Conservation (phyloP, 1,140 invertebrate genomes). For the Cotesia glomerata region DNA sequence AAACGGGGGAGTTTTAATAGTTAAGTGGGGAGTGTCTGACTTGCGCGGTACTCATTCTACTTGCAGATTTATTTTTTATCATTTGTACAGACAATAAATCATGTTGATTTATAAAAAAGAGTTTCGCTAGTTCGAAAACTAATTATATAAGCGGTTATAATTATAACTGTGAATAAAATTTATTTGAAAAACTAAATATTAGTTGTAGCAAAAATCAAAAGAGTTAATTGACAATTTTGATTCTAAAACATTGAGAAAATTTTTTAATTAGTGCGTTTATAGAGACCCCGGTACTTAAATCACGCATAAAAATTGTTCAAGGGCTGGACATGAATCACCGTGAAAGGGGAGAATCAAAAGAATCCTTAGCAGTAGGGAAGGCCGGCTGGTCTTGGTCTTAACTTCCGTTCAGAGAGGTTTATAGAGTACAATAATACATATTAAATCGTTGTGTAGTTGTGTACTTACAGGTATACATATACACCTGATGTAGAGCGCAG, state of each 20-base stretch:
- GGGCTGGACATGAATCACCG: constrained; percentile 43
- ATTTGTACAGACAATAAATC: neutral
- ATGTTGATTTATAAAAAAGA: too few species aligned
- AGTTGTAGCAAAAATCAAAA: too few species aligned
- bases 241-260: neutral
- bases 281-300: neutral
- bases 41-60: constrained; percentile 3
- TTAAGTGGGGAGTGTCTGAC: neutral
- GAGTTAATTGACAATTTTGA: too few species aligned
- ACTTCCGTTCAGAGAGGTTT: constrained; percentile 52
- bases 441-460: neutral
- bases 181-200: too few species aligned
- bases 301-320: constrained; percentile 1
- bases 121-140: too few species aligned
- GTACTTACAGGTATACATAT: neutral
- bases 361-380: constrained; percentile 19
- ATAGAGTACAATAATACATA: constrained; percentile 5
- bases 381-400: constrained; percentile 32
- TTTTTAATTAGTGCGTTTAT: neutral
- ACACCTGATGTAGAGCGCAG: constrained; percentile 29
- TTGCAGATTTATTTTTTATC: neutral
- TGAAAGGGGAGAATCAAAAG: constrained; percentile 21
- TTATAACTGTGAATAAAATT: too few species aligned
- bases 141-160: too few species aligned
- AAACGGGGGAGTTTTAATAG: neutral